These are phyloP conservation scores for Hystrix cristata DNA, from an alignment of 2,113 vertebrate species.

Conservation along the genomic window DNA sequence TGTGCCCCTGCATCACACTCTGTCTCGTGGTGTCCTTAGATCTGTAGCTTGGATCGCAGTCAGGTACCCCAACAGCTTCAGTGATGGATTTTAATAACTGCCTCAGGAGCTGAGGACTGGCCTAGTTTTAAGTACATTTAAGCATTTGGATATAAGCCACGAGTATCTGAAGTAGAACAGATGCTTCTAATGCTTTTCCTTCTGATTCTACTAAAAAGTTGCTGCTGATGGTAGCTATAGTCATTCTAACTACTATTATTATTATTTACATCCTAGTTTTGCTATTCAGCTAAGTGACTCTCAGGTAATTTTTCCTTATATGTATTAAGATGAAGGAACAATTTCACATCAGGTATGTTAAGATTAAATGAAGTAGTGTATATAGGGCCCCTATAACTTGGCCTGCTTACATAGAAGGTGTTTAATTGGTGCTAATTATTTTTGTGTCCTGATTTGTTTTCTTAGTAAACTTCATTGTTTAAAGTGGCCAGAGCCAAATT, in stretches of 20 bases:
- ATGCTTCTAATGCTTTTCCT: slow-evolving; percentile 30
- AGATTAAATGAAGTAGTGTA: neutral
- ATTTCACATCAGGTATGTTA: neutral
- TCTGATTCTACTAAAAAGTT: slow-evolving; percentile 66
- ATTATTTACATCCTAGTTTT: neutral
- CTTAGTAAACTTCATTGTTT: slow-evolving; percentile 27
- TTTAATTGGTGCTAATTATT: neutral
- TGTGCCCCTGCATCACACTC: neutral
- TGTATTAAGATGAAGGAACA: neutral
- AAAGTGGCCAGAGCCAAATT: neutral
- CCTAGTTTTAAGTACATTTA: slow-evolving; percentile 81
- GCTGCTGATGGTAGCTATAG: neutral
- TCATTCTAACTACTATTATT: neutral
- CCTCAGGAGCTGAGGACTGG: slow-evolving; percentile 75
- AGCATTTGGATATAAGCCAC: slow-evolving; percentile 74
- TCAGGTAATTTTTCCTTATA: neutral
- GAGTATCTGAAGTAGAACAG: slow-evolving; percentile 60
- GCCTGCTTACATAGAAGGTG: neutral
- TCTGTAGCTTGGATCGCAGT: slow-evolving; percentile 45
- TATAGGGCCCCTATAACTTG: neutral
- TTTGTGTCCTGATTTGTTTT: slow-evolving; percentile 10
- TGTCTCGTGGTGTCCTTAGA: neutral
- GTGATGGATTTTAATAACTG: slow-evolving; percentile 73
- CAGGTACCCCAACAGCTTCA: slow-evolving; percentile 49
- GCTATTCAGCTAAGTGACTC: neutral